phyloP scores from a whole-genome alignment of 2,888 invertebrate genomes.

The Eristalinus sepulchralis region DNA sequence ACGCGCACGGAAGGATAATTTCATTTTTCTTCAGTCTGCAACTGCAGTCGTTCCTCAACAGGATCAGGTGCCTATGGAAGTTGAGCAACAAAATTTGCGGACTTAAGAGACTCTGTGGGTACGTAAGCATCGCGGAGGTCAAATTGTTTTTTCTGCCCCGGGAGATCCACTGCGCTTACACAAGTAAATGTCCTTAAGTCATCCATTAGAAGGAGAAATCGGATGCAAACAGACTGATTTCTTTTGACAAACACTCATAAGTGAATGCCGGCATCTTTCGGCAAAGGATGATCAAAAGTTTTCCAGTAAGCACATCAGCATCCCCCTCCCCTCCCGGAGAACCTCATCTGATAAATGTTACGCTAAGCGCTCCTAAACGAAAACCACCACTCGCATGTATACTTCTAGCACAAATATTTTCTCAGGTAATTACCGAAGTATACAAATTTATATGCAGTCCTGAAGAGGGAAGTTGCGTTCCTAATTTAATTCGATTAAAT shows the following conservation, averaged over 20 bases:
- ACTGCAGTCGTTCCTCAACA: too few relatives aligned
- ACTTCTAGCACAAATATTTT: slow-evolving; percentile 36
- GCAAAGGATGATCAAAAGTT: neutral
- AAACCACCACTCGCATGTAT: neutral
- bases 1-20: neutral
- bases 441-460: slow-evolving; percentile 33
- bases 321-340: neutral
- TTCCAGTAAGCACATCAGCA: neutral
- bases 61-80: too few relatives aligned
- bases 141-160: too few relatives aligned
- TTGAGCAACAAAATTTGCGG: too few relatives aligned
- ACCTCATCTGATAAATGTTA: neutral
- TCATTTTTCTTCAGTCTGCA: too few relatives aligned
- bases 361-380: neutral
- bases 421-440: slow-evolving; percentile 44
- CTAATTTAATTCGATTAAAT: slow-evolving; percentile 56
- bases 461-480: slow-evolving; percentile 17
- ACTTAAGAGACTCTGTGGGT: too few relatives aligned
- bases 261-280: neutral
- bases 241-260: neutral
- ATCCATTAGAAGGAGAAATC: too few relatives aligned
- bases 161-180: too few relatives aligned
- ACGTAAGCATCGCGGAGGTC: too few relatives aligned
- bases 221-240: neutral
- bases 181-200: too few relatives aligned